Percentiles rank a stretch among this genome's conserved stretches.
Conservation (phyloP, 2,888 invertebrate species). For the Hydroisotoma schaefferi region DNA sequence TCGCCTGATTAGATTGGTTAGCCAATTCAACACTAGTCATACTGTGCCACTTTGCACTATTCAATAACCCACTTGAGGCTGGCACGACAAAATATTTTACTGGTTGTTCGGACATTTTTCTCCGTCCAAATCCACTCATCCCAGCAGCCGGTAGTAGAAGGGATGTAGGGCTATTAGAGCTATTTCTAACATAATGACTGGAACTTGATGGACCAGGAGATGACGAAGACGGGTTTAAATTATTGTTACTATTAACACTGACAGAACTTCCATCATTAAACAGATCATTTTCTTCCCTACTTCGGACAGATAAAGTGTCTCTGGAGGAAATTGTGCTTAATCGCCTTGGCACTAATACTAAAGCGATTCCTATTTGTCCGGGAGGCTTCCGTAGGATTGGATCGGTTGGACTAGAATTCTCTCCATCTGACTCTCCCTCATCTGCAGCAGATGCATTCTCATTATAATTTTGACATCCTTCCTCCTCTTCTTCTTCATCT, state of each 20-base stretch:
- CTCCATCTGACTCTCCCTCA: slow-evolving; percentile 63
- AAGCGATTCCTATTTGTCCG: slow-evolving; percentile 43
- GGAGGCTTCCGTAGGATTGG: slow-evolving; percentile 43
- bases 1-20: slow-evolving; percentile 12
- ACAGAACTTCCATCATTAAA: background rate
- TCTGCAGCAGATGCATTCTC: slow-evolving; percentile 54
- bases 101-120: slow-evolving; percentile 48
- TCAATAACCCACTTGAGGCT: slow-evolving; percentile 29
- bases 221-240: slow-evolving; percentile 21
- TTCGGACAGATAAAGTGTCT: slow-evolving; percentile 28
- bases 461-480: slow-evolving; percentile 54
- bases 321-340: slow-evolving; percentile 43
- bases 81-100: slow-evolving; percentile 42
- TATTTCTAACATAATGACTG: slow-evolving; percentile 14
- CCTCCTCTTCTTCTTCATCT: slow-evolving; percentile 62
- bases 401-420: slow-evolving; percentile 49
- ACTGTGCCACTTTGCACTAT: slow-evolving; percentile 44
- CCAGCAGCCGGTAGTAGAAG: slow-evolving; percentile 22
- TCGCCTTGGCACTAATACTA: slow-evolving; percentile 45
- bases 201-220: slow-evolving; percentile 12
- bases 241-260: slow-evolving; percentile 23
- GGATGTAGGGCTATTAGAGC: slow-evolving; percentile 13
- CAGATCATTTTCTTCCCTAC: slow-evolving; percentile 20
- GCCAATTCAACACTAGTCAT: slow-evolving; percentile 41
- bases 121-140: slow-evolving; percentile 30